A percentile compares a stretch with the other conserved stretches of the same genome.
phyloP scores from a whole-genome alignment of 2,113 vertebrate genomes.

The Catagonus wagneri region DNA sequence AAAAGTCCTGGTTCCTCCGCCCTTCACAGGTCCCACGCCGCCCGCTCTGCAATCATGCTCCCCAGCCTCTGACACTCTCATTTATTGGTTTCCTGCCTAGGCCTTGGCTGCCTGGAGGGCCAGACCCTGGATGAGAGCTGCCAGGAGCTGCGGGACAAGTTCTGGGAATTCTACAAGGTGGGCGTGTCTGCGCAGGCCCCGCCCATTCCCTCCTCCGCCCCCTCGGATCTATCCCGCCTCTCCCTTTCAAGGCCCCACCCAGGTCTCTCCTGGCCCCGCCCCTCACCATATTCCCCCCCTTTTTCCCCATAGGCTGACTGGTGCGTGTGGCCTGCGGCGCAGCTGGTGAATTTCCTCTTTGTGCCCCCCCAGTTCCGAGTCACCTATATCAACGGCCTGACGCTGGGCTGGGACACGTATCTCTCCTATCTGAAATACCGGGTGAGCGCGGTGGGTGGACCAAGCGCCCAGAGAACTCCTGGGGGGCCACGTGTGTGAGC shows the following conservation, averaged over 20 bases:
- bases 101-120: conserved; percentile 91
- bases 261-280: fast-evolving
- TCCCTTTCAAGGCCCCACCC: fast-evolving
- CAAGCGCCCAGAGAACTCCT: neutral
- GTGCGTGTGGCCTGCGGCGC: conserved; percentile 94
- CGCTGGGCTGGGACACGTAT: conserved; percentile 96
- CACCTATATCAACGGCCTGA: conserved; percentile 93
- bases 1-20: neutral
- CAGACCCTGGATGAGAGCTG: conserved; percentile 86
- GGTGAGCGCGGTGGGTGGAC: conserved; percentile 84
- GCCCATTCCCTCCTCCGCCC: neutral
- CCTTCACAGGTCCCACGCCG: neutral
- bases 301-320: conserved; percentile 91
- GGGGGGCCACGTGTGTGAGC: neutral
- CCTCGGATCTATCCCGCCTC: neutral
- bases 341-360: conserved; percentile 95
- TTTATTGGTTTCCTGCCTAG: conserved; percentile 81
- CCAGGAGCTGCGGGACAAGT: conserved; percentile 92
- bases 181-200: neutral
- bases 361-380: conserved; percentile 92
- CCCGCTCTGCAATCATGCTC: neutral
- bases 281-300: neutral
- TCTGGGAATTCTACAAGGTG: conserved; percentile 97
- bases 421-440: conserved; percentile 95
- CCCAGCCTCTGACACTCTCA: neutral